Base-by-base conservation (phyloP, 2,888 invertebrate genomes). In the Coenonympha arcania region DNA sequence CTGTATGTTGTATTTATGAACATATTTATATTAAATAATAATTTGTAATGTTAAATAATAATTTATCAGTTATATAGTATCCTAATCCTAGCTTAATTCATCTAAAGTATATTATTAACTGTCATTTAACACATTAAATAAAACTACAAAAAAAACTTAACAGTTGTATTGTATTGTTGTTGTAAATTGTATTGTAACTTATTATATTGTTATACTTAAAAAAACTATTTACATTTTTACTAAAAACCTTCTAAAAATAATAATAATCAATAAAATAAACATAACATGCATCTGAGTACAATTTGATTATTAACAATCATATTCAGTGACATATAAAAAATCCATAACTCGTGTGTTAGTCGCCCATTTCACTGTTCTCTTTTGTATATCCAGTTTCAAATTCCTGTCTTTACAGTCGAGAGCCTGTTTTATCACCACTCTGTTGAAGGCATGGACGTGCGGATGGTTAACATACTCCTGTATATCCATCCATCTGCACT, bases 401-500 rank as follows among this genome's bases (percentile, higher is more conserved):
- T 89, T 88, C 45, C 85, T 86, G 19, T 87, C 73, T 58, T 89
- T 87, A 63, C 91, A 90, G 43, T 91, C 89, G 4, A 92, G 64
- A 64, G 90, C 91, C 61, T 89, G 90, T 51, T 79, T 74, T 0
- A 93, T 87, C 57, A 93, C 87, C 15, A 88, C 78, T 55, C 89
- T 88, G 73, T 94, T 94, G 48, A 91, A 90, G 48, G 90, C 88
- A 62, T 93, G 91, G 1, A 94, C 92, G 59, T 92, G 83, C 0
- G 92, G 90, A 82, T 93, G 90, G 20, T 79, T 76, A 20, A 90
- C 65, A 68, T 91, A 95, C 61, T 94, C 92, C 2, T 90, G 80
- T 42, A 94, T 84, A 58, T 90, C 89, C 92, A 96, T 94, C 96
- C 96, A 97, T 61, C 88, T 76, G 57, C 92, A 92, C 42, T 89